These are phyloP conservation scores for Eurystomus glaucurus DNA, from an alignment of 2,797 vertebrate species.

Conservation along the genomic window DNA sequence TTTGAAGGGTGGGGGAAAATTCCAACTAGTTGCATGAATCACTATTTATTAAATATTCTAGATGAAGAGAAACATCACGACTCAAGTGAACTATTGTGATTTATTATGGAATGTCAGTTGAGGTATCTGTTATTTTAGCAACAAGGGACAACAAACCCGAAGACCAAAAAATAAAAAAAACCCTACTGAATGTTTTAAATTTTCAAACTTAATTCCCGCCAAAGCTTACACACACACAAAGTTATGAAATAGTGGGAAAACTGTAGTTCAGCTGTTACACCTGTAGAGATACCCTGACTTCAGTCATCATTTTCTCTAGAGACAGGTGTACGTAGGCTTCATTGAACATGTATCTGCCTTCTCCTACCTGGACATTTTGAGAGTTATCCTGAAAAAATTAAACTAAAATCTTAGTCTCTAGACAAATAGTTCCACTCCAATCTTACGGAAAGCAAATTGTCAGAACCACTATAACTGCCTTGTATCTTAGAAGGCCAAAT, in stretches of 20 bases:
- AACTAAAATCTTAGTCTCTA: not conserved
- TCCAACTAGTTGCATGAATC: not conserved
- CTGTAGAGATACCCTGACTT: not conserved
- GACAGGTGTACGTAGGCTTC: not conserved
- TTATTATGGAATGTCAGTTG: not conserved
- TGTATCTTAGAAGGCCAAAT: not conserved
- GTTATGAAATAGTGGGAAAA: not conserved
- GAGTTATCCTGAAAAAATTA: not conserved
- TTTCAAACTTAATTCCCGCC: not conserved
- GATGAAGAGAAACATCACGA: not conserved
- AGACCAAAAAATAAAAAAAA: not conserved
- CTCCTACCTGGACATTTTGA: not conserved
- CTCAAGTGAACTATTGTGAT: not conserved
- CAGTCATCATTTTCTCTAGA: not conserved
- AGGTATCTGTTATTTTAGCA: not conserved
- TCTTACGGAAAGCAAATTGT: not conserved
- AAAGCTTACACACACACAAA: not conserved
- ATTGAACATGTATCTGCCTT: not conserved
- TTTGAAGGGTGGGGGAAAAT: not conserved
- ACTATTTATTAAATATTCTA: not conserved
- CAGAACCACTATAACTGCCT: not conserved
- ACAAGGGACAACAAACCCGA: not conserved
- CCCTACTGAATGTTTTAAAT: not conserved
- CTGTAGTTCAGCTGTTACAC: not conserved
- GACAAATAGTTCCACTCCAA: not conserved